Percentiles rank a stretch among this genome's conserved stretches.
Evolutionary conservation across 2,888 invertebrate genomes (phyloP).

Genomic region (Calliphora vomitoria): DNA sequence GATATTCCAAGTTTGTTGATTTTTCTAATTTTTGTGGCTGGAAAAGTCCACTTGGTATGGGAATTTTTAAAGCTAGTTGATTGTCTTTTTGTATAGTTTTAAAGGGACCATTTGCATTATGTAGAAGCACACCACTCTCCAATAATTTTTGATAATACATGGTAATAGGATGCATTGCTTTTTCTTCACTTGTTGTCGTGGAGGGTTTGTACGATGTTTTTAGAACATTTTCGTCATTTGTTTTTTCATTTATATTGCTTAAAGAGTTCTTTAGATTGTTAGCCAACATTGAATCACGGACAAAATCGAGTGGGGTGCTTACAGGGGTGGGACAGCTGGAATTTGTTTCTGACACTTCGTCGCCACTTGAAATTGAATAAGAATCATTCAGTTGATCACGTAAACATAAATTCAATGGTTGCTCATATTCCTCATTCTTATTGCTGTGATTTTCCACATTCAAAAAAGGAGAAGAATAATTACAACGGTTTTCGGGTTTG

Average conservation of each 20-base stretch:
- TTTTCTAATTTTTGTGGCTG: constrained; percentile 77
- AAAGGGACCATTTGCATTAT: constrained; percentile 79
- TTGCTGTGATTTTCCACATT: constrained; percentile 71
- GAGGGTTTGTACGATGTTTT: not conserved
- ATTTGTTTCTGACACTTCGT: constrained; percentile 72
- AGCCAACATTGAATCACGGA: constrained; percentile 77
- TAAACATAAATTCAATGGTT: constrained; percentile 93
- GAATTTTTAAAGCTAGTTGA: constrained; percentile 83
- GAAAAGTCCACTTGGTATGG: constrained; percentile 80
- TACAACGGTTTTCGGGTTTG: constrained; percentile 74
- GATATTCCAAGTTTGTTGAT: constrained; percentile 77
- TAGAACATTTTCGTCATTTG: not conserved
- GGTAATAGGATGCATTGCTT: constrained; percentile 90
- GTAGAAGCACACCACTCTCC: constrained; percentile 85
- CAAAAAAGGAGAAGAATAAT: constrained; percentile 7
- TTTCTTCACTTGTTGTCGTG: not conserved
- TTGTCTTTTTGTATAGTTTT: constrained; percentile 84
- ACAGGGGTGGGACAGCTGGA: constrained; percentile 77
- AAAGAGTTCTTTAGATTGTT: constrained; percentile 84
- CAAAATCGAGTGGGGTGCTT: constrained; percentile 76
- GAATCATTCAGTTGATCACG: constrained; percentile 86
- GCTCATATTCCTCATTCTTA: constrained; percentile 85
- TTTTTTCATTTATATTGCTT: constrained; percentile 46
- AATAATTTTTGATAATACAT: constrained; percentile 91
- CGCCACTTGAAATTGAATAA: constrained; percentile 82